Evolutionary conservation across 2,888 invertebrate genomes (phyloP).

Genomic region (Erebia epiphron): DNA sequence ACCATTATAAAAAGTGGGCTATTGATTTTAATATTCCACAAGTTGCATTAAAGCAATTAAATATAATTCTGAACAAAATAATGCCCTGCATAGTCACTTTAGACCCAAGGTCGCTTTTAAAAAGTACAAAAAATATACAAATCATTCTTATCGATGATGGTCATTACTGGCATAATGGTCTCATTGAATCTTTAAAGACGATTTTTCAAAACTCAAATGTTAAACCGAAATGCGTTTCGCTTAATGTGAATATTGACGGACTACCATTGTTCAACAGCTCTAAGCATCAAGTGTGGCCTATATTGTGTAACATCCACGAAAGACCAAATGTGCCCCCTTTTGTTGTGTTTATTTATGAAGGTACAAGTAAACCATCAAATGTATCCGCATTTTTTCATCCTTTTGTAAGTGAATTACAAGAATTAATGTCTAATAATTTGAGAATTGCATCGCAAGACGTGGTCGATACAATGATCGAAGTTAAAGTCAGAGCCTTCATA

Average conservation of each 20-base stretch:
- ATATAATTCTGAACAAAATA: too few species aligned
- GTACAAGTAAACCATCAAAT: neutral
- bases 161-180: neutral
- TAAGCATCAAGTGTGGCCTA: neutral
- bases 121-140: neutral
- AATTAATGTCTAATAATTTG: too few species aligned
- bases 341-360: neutral
- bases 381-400: neutral
- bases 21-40: too few species aligned
- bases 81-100: too few species aligned
- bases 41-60: too few species aligned
- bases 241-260: neutral
- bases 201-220: neutral
- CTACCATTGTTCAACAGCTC: neutral
- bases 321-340: neutral
- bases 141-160: neutral
- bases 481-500: too few species aligned
- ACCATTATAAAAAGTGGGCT: too few species aligned
- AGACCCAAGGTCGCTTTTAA: neutral
- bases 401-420: neutral
- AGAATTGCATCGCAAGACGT: neutral
- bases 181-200: neutral
- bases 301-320: neutral
- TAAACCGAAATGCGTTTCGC: neutral
- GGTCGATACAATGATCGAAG: neutral